Evolutionary conservation across 2,113 vertebrate species (phyloP).

Genomic region (Rostratula benghalensis): DNA sequence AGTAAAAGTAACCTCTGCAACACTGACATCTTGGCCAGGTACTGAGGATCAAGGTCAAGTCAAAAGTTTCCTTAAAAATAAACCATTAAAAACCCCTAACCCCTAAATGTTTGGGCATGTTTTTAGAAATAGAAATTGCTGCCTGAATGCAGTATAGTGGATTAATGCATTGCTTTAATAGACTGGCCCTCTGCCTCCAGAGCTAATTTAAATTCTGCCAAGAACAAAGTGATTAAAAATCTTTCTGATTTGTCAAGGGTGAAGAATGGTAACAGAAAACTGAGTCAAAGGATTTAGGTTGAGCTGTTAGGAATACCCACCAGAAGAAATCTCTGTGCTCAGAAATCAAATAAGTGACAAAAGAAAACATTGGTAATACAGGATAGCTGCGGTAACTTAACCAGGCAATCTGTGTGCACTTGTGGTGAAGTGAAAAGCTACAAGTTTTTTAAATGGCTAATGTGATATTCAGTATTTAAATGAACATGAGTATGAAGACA

Average conservation of each 20-base stretch:
- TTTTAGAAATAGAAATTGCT: neutral
- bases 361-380: neutral
- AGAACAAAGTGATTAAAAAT: conserved; percentile 27
- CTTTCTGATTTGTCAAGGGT: conserved; percentile 22
- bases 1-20: neutral
- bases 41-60: neutral
- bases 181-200: neutral
- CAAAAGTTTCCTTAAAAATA: neutral
- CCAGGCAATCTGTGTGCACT: neutral
- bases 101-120: neutral
- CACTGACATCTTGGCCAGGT: neutral
- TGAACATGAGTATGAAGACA: neutral
- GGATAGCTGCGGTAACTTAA: neutral
- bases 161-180: neutral
- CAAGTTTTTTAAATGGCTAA: neutral
- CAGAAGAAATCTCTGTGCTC: conserved; percentile 14
- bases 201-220: neutral
- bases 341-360: conserved; percentile 15
- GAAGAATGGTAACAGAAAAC: conserved; percentile 38
- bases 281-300: conserved; percentile 2
- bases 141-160: neutral
- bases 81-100: neutral
- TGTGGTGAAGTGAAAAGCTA: neutral
- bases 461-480: neutral
- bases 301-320: neutral